Evolutionary conservation across 2,113 vertebrate genomes (phyloP).

Genomic region (Bubo scandiacus): DNA sequence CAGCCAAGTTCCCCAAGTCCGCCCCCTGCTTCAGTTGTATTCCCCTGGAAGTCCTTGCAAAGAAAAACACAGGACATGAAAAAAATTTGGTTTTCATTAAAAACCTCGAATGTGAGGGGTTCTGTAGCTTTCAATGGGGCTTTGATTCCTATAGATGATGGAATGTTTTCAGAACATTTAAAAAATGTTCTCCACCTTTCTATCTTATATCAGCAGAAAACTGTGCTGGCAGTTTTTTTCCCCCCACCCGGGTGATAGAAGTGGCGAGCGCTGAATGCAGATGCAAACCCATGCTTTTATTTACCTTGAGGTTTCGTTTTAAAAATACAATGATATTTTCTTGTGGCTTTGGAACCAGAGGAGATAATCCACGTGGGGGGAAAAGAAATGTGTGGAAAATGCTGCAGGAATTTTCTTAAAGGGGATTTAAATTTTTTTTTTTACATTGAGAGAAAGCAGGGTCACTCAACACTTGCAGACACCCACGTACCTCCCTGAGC

Average conservation of each 20-base stretch:
- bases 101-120: conserved; percentile 52
- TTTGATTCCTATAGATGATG: conserved; percentile 72
- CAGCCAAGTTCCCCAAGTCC: background rate
- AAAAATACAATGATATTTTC: conserved; percentile 47
- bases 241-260: background rate
- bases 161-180: conserved; percentile 70
- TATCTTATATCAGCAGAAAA: conserved; percentile 43
- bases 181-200: conserved; percentile 57
- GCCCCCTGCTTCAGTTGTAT: conserved; percentile 15
- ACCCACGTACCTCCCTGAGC: background rate
- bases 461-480: background rate
- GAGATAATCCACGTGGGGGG: background rate
- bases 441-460: background rate
- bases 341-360: conserved; percentile 55
- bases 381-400: background rate
- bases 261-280: background rate
- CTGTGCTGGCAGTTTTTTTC: background rate
- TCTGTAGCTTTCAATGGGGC: conserved; percentile 74
- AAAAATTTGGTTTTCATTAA: conserved; percentile 77
- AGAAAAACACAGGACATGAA: conserved; percentile 52
- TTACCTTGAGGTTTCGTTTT: conserved; percentile 52
- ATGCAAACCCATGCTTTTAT: conserved; percentile 5
- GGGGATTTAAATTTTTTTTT: background rate
- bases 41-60: conserved; percentile 63
- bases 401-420: background rate